Base-by-base conservation (phyloP, 2,888 invertebrate species). In the Bombylius major region DNA sequence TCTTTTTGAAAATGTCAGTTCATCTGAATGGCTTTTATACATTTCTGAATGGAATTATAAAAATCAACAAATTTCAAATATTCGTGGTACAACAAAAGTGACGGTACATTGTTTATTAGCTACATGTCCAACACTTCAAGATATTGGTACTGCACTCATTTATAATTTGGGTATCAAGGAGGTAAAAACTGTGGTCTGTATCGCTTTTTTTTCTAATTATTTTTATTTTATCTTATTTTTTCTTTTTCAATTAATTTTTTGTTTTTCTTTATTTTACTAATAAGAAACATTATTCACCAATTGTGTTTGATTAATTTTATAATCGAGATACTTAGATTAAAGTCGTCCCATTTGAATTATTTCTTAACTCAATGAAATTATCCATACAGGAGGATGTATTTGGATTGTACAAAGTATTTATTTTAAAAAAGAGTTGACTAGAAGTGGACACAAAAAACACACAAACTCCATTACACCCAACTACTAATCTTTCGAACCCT, bases 101-200 rank as follows among this genome's bases (percentile, higher is more conserved):
- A 88, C 89, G 49, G 93, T 93, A 48, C 91, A 93, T 75, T 83
- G 87, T 60, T 74, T 89, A 62, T 79, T 94, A 46, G 82, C 87
- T 31, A 85, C 86, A 59, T 81, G 82, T 56, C 72, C 78, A 14
- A 80, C 78, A 62, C 76, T 93, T 64, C 88, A 89, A 69, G 87
- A 89, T 62, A 77, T 83, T 61, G 94, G 94, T 60, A 82, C 89
- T 3, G 90, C 91, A 65, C 86, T 94, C 62, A 82, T 94, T 65
- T 86, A 91, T 78, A 94, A 94, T 77, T 79, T 94, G 66, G 90
- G 91, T 72, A 86, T 89, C 80, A 93, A 92, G 86, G 93, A 94
- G 86, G 92, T 93, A 81, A 93, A 92, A 83, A 89, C 92, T 75
- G 92, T 93, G 89, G 92, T 92, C 85, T 81, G 90, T 88, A 86